Evolutionary conservation across 2,888 invertebrate genomes (phyloP).

Genomic region (Cryptocephalus primarius): DNA sequence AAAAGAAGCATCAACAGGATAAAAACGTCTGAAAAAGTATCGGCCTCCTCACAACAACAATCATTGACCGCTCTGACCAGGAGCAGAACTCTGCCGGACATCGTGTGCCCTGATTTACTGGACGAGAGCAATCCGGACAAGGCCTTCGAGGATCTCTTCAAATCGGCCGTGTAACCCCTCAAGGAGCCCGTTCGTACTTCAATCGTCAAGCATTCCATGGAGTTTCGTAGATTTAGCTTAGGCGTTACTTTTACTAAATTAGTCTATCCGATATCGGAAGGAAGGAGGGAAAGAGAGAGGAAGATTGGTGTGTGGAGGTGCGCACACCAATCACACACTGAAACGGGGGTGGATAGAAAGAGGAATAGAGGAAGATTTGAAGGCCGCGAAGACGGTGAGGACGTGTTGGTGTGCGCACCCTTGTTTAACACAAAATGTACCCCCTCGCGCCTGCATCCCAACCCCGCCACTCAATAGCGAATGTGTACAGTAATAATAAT

Average conservation of each 20-base stretch:
- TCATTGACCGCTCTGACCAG: slow-evolving; percentile 47
- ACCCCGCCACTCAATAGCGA: slow-evolving; percentile 6
- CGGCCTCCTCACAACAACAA: slow-evolving; percentile 25
- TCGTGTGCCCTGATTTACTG: slow-evolving; percentile 50
- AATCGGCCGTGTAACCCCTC: slow-evolving; percentile 26
- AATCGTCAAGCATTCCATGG: background rate
- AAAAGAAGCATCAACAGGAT: slow-evolving; percentile 35
- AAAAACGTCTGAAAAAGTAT: slow-evolving; percentile 42
- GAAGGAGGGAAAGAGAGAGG: slow-evolving; percentile 9
- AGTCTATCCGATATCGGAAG: too few species aligned
- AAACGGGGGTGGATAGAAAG: slow-evolving; percentile 9
- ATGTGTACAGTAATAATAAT: slow-evolving; percentile 5
- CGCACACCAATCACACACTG: slow-evolving; percentile 24
- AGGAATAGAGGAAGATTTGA: slow-evolving; percentile 4
- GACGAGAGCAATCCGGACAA: slow-evolving; percentile 78
- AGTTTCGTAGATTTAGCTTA: background rate
- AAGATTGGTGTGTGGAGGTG: slow-evolving; percentile 27
- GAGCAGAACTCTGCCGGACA: slow-evolving; percentile 68
- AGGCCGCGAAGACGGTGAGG: slow-evolving; percentile 7
- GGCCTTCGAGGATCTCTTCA: slow-evolving; percentile 78
- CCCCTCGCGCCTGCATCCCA: slow-evolving; percentile 10
- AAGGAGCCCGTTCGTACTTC: background rate
- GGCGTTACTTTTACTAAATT: too few species aligned
- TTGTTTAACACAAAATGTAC: slow-evolving; percentile 18
- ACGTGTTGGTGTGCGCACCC: slow-evolving; percentile 37